These are phyloP conservation scores for Pseudococcus jackbeardsleyi DNA, from an alignment of 2,888 invertebrate genomes.

Conservation along the genomic window DNA sequence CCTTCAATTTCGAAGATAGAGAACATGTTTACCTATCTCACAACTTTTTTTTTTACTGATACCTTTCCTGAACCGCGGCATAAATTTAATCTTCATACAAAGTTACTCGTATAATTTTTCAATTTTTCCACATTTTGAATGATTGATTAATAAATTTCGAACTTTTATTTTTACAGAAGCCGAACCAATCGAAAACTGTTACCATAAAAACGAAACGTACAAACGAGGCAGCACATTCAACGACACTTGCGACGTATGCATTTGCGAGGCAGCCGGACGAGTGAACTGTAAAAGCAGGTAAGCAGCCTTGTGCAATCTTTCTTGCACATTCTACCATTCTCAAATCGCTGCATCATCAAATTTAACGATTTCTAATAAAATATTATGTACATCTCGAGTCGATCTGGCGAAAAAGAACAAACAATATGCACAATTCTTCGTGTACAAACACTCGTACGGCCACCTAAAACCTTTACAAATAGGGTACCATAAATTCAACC, in stretches of 20 bases:
- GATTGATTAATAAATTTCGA: too few relatives aligned
- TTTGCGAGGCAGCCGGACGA: conserved; percentile 80
- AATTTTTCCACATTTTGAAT: too few relatives aligned
- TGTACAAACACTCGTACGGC: neutral
- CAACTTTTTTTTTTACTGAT: too few relatives aligned
- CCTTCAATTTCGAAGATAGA: too few relatives aligned
- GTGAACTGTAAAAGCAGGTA: conserved; percentile 82
- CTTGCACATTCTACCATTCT: neutral
- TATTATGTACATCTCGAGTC: neutral
- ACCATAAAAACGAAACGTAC: conserved; percentile 80
- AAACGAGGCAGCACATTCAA: conserved; percentile 80
- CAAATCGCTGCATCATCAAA: conserved; percentile 17
- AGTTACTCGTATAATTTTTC: too few relatives aligned
- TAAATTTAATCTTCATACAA: neutral
- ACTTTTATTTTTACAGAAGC: conserved; percentile 67
- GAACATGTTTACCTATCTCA: too few relatives aligned
- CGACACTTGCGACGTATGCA: conserved; percentile 85
- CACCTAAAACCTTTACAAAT: neutral
- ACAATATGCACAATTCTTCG: neutral
- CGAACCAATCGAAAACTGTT: conserved; percentile 74
- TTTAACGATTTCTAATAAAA: conserved; percentile 32
- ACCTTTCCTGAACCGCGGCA: too few relatives aligned
- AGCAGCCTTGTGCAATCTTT: conserved; percentile 65
- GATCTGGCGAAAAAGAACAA: neutral
- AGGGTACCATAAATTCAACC: conserved; percentile 1